Conservation (phyloP, 2,113 vertebrate genomes). For the Vulpes vulpes region DNA sequence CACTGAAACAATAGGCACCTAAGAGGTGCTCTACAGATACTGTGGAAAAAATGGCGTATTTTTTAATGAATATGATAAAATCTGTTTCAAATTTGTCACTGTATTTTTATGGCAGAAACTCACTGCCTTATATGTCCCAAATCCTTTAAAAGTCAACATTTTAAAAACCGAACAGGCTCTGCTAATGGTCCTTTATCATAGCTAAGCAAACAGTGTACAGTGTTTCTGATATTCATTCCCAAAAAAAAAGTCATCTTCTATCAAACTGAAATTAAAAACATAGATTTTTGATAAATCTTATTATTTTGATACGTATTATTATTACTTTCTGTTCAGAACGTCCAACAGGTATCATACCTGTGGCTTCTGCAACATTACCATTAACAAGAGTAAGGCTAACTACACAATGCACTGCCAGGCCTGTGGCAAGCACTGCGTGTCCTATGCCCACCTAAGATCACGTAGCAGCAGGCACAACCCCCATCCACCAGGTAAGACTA, state of each 20-base stretch:
- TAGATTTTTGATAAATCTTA: background rate
- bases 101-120: background rate
- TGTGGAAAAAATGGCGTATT: fast-evolving
- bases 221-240: background rate
- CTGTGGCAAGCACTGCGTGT: fast-evolving
- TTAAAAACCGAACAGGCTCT: background rate
- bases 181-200: background rate
- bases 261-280: background rate
- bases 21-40: too few species aligned
- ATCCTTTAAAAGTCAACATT: background rate
- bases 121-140: background rate
- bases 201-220: background rate
- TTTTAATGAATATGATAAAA: background rate
- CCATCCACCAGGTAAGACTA: too few species aligned
- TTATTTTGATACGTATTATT: background rate
- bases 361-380: too few species aligned
- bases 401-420: fast-evolving
- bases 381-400: background rate
- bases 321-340: too few species aligned
- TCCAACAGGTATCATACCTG: too few species aligned
- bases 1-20: fast-evolving
- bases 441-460: background rate
- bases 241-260: background rate
- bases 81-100: background rate
- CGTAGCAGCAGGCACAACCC: background rate